Conservation (phyloP, 2,113 vertebrate genomes). For the Numida meleagris region DNA sequence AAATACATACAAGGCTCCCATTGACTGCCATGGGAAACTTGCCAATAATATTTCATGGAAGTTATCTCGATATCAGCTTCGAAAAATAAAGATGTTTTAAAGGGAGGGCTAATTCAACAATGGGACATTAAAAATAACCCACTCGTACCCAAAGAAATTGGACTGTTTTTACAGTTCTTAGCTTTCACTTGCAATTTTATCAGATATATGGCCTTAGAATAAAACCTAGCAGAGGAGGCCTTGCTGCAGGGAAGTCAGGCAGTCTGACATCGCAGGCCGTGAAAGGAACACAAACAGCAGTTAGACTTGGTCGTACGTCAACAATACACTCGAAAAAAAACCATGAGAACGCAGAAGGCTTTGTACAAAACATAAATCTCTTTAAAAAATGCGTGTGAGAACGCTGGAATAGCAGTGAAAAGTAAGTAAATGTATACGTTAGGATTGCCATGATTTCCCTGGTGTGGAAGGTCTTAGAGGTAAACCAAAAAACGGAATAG, state of each 20-base stretch:
- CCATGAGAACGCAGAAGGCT: background rate
- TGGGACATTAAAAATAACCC: background rate
- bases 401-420: slow-evolving; percentile 5
- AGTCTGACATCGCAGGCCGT: background rate
- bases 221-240: background rate
- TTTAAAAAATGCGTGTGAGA: background rate
- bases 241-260: background rate
- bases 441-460: background rate
- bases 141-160: background rate
- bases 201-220: background rate
- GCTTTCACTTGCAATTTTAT: background rate
- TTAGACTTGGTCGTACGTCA: background rate
- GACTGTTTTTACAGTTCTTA: background rate
- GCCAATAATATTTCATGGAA: slow-evolving; percentile 56
- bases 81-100: slow-evolving; percentile 26
- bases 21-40: slow-evolving; percentile 26
- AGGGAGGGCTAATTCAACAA: background rate
- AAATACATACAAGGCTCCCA: slow-evolving; percentile 53
- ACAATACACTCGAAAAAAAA: background rate
- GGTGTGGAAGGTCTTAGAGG: slow-evolving; percentile 30
- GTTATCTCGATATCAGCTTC: slow-evolving; percentile 13
- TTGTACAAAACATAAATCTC: slow-evolving; percentile 8
- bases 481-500: slow-evolving; percentile 21
- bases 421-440: slow-evolving; percentile 6
- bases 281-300: background rate